phyloP scores from a whole-genome alignment of 2,113 vertebrate species.

The Macquaria ambigua region DNA sequence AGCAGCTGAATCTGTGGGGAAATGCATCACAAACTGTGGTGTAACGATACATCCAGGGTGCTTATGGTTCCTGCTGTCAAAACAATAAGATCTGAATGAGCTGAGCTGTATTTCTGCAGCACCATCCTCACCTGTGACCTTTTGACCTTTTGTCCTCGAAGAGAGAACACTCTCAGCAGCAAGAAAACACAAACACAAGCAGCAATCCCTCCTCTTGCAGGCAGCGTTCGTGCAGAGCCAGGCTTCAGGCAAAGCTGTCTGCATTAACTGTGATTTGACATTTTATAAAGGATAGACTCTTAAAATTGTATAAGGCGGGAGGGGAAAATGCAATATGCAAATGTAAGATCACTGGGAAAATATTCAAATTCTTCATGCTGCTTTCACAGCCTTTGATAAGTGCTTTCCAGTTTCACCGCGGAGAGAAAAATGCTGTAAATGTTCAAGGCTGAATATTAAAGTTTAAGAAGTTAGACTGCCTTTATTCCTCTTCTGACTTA shows the following conservation, averaged over 20 bases:
- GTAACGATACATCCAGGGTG: background rate
- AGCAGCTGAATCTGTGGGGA: background rate
- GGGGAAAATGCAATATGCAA: constrained; percentile 57
- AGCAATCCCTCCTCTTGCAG: background rate
- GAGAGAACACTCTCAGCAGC: background rate
- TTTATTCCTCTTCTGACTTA: constrained; percentile 58
- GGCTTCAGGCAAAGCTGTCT: background rate
- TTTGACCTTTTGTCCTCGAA: background rate
- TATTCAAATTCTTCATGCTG: constrained; percentile 33
- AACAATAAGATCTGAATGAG: background rate
- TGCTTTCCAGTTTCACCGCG: constrained; percentile 26
- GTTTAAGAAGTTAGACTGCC: constrained; percentile 38
- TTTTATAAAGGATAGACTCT: constrained; percentile 36
- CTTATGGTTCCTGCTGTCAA: background rate
- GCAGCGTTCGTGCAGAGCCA: background rate
- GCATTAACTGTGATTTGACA: constrained; percentile 36
- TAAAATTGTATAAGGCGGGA: background rate
- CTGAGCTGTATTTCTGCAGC: constrained; percentile 20
- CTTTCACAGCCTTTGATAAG: constrained; percentile 45
- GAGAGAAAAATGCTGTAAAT: constrained; percentile 32
- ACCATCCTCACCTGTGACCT: background rate
- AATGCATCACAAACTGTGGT: background rate
- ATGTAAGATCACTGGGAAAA: constrained; percentile 42
- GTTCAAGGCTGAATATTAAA: constrained; percentile 61
- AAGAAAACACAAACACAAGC: constrained; percentile 1